A percentile compares a stretch with the other conserved stretches of the same genome.
phyloP scores from a whole-genome alignment of 35 echinoderm and acorn worm genomes.

The Amphiura filiformis region DNA sequence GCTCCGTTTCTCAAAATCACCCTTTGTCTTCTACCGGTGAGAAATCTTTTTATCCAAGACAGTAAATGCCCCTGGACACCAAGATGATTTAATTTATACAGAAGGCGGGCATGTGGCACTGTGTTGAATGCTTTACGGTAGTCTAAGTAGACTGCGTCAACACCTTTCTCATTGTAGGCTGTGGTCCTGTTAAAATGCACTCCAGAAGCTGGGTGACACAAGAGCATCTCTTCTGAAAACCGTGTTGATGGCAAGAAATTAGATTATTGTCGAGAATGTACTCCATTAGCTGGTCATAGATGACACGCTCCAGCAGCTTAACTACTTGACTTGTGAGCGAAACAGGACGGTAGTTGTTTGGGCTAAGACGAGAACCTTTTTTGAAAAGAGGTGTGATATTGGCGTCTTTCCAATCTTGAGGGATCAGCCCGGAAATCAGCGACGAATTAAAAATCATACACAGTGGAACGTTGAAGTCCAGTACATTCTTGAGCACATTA shows the following conservation, averaged over 20 bases:
- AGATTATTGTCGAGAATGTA: not conserved
- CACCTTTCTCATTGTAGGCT: conserved; percentile 22
- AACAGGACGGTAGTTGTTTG: not conserved
- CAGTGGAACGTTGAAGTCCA: conserved; percentile 37
- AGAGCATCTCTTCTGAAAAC: too few species aligned
- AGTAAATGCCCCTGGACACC: not conserved
- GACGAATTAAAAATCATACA: conserved; percentile 23
- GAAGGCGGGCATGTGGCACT: conserved; percentile 11
- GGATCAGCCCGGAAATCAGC: conserved; percentile 18
- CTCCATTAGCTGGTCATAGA: conserved; percentile 30
- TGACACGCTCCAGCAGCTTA: not conserved
- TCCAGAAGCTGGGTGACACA: too few species aligned
- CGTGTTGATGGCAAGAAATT: conserved; percentile 31
- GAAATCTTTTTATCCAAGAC: conserved; percentile 15
- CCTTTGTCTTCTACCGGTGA: conserved; percentile 25
- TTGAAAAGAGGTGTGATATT: too few species aligned
- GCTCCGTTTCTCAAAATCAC: conserved; percentile 39
- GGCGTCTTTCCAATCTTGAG: conserved; percentile 59
- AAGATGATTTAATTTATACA: conserved; percentile 30
- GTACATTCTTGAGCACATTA: conserved; percentile 35
- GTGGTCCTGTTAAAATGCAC: conserved; percentile 34
- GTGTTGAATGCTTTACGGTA: conserved; percentile 26
- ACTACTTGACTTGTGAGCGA: conserved; percentile 20
- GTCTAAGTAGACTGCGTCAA: conserved; percentile 49
- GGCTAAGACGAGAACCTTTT: too few species aligned